Percentiles rank a stretch among this genome's conserved stretches.
Evolutionary conservation across 2,113 vertebrate species (phyloP).

Genomic region (Mormoops blainvillei): DNA sequence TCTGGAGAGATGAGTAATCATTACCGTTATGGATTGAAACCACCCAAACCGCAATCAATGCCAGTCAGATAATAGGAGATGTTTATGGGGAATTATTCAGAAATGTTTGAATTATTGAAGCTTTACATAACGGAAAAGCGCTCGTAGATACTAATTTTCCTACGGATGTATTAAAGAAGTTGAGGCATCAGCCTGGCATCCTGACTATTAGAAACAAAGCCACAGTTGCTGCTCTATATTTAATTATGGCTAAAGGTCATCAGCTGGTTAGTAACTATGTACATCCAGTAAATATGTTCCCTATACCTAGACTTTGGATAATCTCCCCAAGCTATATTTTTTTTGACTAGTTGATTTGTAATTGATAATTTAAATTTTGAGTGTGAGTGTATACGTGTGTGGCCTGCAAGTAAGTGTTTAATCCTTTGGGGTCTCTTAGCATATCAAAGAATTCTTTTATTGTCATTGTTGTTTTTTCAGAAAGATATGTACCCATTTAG

Average conservation of each 20-base stretch:
- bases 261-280: neutral
- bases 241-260: neutral
- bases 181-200: neutral
- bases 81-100: neutral
- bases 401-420: neutral
- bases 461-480: neutral
- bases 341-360: neutral
- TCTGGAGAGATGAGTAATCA: neutral
- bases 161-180: neutral
- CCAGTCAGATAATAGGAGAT: neutral
- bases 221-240: neutral
- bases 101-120: neutral
- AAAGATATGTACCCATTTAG: neutral
- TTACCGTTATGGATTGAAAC: neutral
- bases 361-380: neutral
- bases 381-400: neutral
- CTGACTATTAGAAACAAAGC: neutral
- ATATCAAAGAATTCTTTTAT: neutral
- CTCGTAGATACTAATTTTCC: neutral
- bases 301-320: neutral
- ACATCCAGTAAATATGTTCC: neutral
- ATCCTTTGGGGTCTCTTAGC: neutral
- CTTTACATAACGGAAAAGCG: neutral
- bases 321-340: neutral
- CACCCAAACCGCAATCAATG: neutral